A percentile compares a stretch with the other conserved stretches of the same genome.
Evolutionary conservation across 1,140 invertebrate genomes (phyloP).

Genomic region (Aphaenogaster ashmeadi): DNA sequence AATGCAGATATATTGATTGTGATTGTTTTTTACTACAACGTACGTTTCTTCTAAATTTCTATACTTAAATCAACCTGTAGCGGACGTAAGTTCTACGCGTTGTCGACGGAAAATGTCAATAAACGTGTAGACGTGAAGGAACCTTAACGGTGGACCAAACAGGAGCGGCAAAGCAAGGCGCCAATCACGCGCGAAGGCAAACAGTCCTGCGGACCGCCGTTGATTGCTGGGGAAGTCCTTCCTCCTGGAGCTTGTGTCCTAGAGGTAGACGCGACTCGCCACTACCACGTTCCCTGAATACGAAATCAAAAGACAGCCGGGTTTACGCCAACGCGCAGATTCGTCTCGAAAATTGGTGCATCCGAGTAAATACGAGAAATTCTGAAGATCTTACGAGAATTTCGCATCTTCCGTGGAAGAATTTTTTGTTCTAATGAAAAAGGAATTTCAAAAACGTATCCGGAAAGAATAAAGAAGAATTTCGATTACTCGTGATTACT

Average conservation of each 20-base stretch:
- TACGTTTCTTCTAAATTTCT: not conserved
- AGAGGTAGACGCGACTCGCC: constrained; percentile 67
- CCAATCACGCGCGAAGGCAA: constrained; percentile 85
- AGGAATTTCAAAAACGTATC: not conserved
- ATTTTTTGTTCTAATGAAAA: not conserved
- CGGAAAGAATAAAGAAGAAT: not conserved
- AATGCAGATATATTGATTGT: not conserved
- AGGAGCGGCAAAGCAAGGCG: constrained; percentile 77
- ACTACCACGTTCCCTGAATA: constrained; percentile 76
- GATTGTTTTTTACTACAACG: not conserved
- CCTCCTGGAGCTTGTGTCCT: constrained; percentile 75
- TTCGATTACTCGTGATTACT: not conserved
- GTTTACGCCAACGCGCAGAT: constrained; percentile 43
- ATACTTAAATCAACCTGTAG: constrained; percentile 58
- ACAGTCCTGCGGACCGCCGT: constrained; percentile 82
- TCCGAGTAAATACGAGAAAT: constrained; percentile 49
- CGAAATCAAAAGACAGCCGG: constrained; percentile 76
- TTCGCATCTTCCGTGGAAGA: not conserved
- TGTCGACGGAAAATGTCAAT: constrained; percentile 77
- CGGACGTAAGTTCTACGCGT: constrained; percentile 52
- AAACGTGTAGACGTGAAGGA: constrained; percentile 71
- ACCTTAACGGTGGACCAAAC: constrained; percentile 73
- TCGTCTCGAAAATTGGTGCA: constrained; percentile 66
- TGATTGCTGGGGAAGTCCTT: constrained; percentile 83
- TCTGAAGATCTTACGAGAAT: constrained; percentile 24